phyloP scores from a whole-genome alignment of 2,797 vertebrate species.

The Peromyscus melanophrys region DNA sequence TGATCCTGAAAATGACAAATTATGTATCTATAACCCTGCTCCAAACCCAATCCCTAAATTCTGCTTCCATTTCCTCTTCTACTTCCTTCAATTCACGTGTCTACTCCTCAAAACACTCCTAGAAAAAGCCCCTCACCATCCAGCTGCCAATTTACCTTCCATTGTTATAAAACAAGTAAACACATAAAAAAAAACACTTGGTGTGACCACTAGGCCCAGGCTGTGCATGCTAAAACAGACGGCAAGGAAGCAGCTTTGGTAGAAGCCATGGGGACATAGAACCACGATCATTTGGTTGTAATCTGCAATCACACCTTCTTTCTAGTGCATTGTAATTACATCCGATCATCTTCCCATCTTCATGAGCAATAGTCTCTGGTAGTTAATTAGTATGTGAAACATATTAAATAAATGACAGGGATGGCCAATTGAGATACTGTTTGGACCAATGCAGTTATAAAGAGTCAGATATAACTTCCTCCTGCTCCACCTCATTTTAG shows the following conservation, averaged over 20 bases:
- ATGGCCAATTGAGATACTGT: not conserved
- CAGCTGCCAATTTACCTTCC: not conserved
- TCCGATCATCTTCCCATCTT: not conserved
- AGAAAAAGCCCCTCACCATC: not conserved
- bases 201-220: not conserved
- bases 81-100: not conserved
- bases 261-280: fast-evolving
- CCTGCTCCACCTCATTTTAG: not conserved
- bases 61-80: not conserved
- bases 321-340: not conserved
- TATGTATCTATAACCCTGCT: not conserved
- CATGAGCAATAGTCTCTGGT: not conserved
- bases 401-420: not conserved
- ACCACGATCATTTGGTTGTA: not conserved
- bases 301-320: not conserved
- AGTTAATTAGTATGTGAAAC: not conserved
- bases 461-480: not conserved
- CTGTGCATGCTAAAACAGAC: not conserved
- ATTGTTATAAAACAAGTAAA: not conserved
- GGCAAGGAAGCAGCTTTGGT: not conserved
- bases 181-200: no score
- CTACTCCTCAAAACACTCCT: no score
- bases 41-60: fast-evolving
- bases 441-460: not conserved
- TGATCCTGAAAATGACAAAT: not conserved